A percentile compares a stretch with the other conserved stretches of the same genome.
phyloP scores from a whole-genome alignment of 64 coral and sea anemone species.

The Astreopora myriophthalma region DNA sequence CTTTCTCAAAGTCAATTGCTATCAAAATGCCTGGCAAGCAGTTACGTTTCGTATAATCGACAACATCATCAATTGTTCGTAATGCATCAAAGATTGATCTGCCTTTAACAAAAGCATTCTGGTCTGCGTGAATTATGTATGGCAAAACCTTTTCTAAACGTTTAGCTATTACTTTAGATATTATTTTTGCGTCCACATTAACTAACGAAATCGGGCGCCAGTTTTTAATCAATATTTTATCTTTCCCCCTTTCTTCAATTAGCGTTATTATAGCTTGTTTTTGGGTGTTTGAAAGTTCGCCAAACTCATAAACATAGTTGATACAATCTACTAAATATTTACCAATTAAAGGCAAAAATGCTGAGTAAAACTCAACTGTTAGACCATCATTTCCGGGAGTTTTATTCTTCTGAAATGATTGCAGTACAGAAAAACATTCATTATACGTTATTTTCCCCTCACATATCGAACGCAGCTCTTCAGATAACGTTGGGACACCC shows the following conservation, averaged over 20 bases:
- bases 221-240: background rate
- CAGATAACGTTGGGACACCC: background rate
- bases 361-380: too few species aligned
- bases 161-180: background rate
- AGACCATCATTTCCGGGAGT: too few species aligned
- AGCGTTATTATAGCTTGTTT: background rate
- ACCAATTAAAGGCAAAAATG: background rate
- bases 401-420: slow-evolving; percentile 12
- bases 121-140: background rate
- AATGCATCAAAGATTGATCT: background rate
- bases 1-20: slow-evolving; percentile 35
- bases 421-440: background rate
- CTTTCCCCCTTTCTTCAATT: background rate
- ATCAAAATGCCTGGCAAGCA: background rate
- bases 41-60: background rate
- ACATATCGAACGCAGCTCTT: background rate
- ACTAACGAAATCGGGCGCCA: slow-evolving; percentile 17
- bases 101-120: slow-evolving; percentile 1
- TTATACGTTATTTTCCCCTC: background rate
- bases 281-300: slow-evolving; percentile 18
- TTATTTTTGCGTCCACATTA: slow-evolving; percentile 2
- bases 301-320: background rate
- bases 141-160: background rate
- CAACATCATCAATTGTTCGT: background rate
- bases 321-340: slow-evolving; percentile 22